Evolutionary conservation across 2,113 vertebrate genomes (phyloP).

Genomic region (Pristiophorus japonicus): DNA sequence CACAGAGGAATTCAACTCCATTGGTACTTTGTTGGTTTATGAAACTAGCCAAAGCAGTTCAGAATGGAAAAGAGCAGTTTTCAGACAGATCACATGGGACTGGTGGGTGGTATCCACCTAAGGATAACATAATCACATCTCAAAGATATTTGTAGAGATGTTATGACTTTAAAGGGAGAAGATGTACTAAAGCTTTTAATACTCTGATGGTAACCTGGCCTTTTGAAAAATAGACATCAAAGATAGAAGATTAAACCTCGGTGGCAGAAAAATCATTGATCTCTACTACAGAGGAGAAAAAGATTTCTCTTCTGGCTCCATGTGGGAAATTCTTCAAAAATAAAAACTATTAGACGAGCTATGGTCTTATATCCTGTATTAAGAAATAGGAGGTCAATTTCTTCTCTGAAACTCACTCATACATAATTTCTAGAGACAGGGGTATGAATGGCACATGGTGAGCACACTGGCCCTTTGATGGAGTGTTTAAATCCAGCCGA

Average conservation of each 20-base stretch:
- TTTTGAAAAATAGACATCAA: constrained; percentile 13
- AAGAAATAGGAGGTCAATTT: not conserved
- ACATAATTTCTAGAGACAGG: not conserved
- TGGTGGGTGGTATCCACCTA: not conserved
- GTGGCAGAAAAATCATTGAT: not conserved
- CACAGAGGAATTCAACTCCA: not conserved
- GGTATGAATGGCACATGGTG: not conserved
- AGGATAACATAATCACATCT: not conserved
- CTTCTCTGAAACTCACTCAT: not conserved
- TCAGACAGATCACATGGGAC: not conserved
- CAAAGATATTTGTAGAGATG: not conserved
- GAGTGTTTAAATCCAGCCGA: not conserved
- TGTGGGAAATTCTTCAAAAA: not conserved
- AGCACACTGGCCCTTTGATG: not conserved
- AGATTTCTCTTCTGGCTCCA: not conserved
- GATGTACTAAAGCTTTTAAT: not conserved
- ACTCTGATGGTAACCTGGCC: not conserved
- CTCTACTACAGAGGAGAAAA: not conserved
- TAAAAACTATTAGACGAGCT: not conserved
- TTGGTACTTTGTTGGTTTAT: not conserved
- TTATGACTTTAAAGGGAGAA: not conserved
- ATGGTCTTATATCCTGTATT: not conserved
- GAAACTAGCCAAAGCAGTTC: not conserved
- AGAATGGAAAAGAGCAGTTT: not conserved
- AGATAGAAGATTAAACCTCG: not conserved